A percentile compares a stretch with the other conserved stretches of the same genome.
Evolutionary conservation across 1,140 invertebrate genomes (phyloP).

Genomic region (Atta cephalotes): DNA sequence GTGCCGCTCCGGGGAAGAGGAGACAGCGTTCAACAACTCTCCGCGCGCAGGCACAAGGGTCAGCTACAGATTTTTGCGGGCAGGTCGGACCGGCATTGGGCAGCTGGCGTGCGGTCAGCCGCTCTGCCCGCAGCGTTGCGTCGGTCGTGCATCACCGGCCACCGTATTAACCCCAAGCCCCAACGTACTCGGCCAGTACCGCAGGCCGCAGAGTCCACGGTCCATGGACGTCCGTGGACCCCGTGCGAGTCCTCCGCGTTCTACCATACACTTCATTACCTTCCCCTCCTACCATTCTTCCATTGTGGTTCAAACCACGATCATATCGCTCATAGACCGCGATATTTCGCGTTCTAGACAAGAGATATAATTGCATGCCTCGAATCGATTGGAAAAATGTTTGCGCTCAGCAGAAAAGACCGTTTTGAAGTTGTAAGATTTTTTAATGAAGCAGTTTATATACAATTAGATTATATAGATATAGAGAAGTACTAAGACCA

Average conservation of each 20-base stretch:
- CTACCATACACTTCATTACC: constrained; percentile 25
- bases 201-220: constrained; percentile 75
- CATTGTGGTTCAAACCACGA: background rate
- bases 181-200: constrained; percentile 74
- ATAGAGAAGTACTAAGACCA: too few species aligned
- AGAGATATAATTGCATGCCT: background rate
- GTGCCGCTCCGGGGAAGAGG: constrained; percentile 21
- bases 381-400: background rate
- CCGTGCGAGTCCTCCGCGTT: constrained; percentile 39
- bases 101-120: constrained; percentile 85
- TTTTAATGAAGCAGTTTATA: too few species aligned
- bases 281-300: background rate
- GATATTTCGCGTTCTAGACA: constrained; percentile 49
- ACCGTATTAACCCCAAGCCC: constrained; percentile 84
- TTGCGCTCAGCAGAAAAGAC: too few species aligned
- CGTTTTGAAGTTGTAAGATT: too few species aligned
- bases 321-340: constrained; percentile 65
- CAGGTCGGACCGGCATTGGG: constrained; percentile 77
- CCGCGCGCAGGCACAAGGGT: constrained; percentile 73
- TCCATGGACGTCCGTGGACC: constrained; percentile 66
- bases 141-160: constrained; percentile 84
- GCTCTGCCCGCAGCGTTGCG: constrained; percentile 81
- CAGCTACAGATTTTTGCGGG: constrained; percentile 83
- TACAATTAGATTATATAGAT: too few species aligned
- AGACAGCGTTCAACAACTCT: constrained; percentile 66